Base-by-base conservation (phyloP, 92 coral and sea anemone species). In the Bergia sp. region DNA sequence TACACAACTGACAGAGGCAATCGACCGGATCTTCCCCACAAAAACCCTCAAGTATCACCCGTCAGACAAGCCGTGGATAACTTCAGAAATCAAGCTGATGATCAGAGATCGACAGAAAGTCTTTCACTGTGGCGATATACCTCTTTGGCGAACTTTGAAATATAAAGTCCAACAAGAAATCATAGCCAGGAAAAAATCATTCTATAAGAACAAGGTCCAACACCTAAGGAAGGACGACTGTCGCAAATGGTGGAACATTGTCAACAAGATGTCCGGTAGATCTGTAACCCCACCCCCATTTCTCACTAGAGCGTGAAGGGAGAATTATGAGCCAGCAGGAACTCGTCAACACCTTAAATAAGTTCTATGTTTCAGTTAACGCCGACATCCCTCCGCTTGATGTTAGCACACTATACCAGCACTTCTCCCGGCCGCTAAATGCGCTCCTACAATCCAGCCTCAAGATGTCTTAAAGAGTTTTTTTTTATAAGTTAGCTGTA, bases 201-300 rank as follows among this genome's bases (percentile, higher is more conserved):
- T 29, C 29, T 29, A 29, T 29, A 29, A 29, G 29, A 29, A 88
- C 78, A 85, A 91, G 77, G 94, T 91, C 4, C 74, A 89, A 40
- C 88, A 92, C 42, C 85, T 89, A 66, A 92, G 57, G 73, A 85
- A 82, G 49, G 86, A 86, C 12, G 89, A 91, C 86, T 47, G 84
- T 77, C 75, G 88, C 58, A 92, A 81, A 36, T 92, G 90, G 92
- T 92, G 94, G 94, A 85, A 73, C 49, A 84, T 29, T 29, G 29
- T 29, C 29, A 29, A 29, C 29, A 29, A 29, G 29, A 29, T 29
- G 29, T 29, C 29, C 67, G 91, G 91, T 44, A 89, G 58, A 69
- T 75, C 86, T 47, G 90, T 1, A 66, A 87, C 21, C 55, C 86
- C 45, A 5, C 21, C 55, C 86, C 45, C 18, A 5, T 61, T 85